Conservation (phyloP, 2,113 vertebrate genomes). For the Eptesicus fuscus region DNA sequence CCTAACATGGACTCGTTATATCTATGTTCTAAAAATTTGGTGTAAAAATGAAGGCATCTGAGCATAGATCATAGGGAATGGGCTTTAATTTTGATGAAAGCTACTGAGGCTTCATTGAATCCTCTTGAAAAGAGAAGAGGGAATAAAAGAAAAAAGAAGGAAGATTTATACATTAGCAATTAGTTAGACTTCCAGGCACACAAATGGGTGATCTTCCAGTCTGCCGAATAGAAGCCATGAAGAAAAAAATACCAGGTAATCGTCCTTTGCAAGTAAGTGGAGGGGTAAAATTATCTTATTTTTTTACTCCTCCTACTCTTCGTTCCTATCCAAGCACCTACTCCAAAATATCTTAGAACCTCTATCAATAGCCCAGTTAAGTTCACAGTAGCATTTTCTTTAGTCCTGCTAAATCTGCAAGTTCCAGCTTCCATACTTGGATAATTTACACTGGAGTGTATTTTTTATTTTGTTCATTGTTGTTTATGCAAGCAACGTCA, state of each 20-base stretch:
- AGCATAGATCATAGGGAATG: background rate
- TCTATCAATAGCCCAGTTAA: background rate
- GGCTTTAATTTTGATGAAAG: background rate
- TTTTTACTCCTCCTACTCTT: background rate
- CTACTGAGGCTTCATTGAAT: background rate
- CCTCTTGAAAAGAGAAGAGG: background rate
- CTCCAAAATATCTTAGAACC: background rate
- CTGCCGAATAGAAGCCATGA: background rate
- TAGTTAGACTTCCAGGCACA: background rate
- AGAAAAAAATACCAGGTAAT: background rate
- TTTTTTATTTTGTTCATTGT: constrained; percentile 25
- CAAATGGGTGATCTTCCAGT: background rate
- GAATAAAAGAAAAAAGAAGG: background rate
- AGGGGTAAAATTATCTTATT: background rate
- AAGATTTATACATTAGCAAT: background rate
- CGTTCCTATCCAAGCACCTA: background rate
- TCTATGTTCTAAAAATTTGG: background rate
- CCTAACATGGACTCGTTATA: background rate
- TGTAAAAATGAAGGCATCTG: background rate
- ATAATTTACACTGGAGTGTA: background rate
- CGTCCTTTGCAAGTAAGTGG: background rate
- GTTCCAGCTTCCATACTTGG: background rate
- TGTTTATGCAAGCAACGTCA: constrained; percentile 62
- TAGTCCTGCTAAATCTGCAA: background rate
- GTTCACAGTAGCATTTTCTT: background rate